These are phyloP conservation scores for Drosophila borborema DNA, from an alignment of 2,888 invertebrate species.

Conservation along the genomic window DNA sequence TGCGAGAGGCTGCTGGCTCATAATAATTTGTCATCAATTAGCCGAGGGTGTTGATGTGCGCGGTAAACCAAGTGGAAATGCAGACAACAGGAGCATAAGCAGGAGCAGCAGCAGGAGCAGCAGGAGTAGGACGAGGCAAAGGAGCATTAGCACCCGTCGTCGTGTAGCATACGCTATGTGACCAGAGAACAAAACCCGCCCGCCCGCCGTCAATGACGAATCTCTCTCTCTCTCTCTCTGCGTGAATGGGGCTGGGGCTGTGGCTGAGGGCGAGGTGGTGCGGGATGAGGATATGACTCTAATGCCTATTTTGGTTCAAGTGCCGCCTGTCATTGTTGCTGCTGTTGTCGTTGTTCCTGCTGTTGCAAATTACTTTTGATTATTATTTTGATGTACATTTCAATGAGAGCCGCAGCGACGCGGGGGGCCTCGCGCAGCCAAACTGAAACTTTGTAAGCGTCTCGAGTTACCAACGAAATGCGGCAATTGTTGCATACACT, in stretches of 20 bases:
- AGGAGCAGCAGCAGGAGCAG: slow-evolving; percentile 36
- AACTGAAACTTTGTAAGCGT: slow-evolving; percentile 63
- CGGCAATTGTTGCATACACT: slow-evolving; percentile 62
- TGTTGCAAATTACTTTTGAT: slow-evolving; percentile 75
- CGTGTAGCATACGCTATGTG: slow-evolving; percentile 68
- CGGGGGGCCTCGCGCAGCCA: slow-evolving; percentile 2
- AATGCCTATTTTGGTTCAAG: slow-evolving; percentile 50
- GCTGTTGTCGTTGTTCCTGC: slow-evolving; percentile 19
- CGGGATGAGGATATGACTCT: slow-evolving; percentile 24
- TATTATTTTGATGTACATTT: slow-evolving; percentile 77
- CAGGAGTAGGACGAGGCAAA: slow-evolving; percentile 4
- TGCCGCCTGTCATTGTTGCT: slow-evolving; percentile 38
- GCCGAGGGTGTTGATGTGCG: slow-evolving; percentile 80
- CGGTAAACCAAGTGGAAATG: slow-evolving; percentile 80
- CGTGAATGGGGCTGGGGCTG: slow-evolving; percentile 5
- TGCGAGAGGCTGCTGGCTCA: slow-evolving; percentile 67
- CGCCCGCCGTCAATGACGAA: slow-evolving; percentile 24
- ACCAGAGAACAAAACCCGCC: slow-evolving; percentile 42
- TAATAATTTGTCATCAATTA: slow-evolving; percentile 82
- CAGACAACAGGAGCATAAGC: slow-evolving; percentile 15
- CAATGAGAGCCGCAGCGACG: slow-evolving; percentile 4
- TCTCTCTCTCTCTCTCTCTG: slow-evolving; percentile 1
- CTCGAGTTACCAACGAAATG: slow-evolving; percentile 63
- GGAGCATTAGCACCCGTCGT: slow-evolving; percentile 60
- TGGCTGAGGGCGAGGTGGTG: slow-evolving; percentile 1